Conservation (phyloP, 1,140 invertebrate species). For the Drosophila sp. region DNA sequence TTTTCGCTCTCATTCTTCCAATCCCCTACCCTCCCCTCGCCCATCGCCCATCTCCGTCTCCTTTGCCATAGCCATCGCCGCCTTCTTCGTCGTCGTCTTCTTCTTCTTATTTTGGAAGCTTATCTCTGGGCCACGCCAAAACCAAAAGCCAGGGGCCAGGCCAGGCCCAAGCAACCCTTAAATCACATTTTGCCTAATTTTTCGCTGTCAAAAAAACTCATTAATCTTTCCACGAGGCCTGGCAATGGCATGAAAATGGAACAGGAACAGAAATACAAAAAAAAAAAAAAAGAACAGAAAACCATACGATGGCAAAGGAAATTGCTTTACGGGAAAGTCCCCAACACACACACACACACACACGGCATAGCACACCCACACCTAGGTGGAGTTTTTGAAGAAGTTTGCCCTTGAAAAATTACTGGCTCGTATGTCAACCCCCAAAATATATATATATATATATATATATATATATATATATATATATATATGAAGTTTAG, state of each 20-base stretch:
- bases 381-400: slow-evolving; percentile 50
- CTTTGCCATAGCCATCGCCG: background rate
- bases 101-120: slow-evolving; percentile 35
- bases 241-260: slow-evolving; percentile 77
- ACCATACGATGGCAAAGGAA: slow-evolving; percentile 71
- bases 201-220: slow-evolving; percentile 81
- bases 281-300: slow-evolving; percentile 29
- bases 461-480: background rate
- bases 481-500: background rate
- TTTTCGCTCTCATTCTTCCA: slow-evolving; percentile 37
- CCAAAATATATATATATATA: slow-evolving; percentile 9
- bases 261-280: slow-evolving; percentile 44
- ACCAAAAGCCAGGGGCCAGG: slow-evolving; percentile 37
- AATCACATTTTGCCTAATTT: slow-evolving; percentile 82
- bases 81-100: background rate
- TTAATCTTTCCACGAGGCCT: slow-evolving; percentile 71
- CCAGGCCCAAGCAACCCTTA: slow-evolving; percentile 66
- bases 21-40: background rate
- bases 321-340: slow-evolving; percentile 68
- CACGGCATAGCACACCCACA: slow-evolving; percentile 39
- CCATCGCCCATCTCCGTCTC: background rate
- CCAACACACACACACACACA: slow-evolving; percentile 35
- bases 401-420: slow-evolving; percentile 79
- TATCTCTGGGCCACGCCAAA: slow-evolving; percentile 71
- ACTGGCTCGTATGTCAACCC: slow-evolving; percentile 70